Base-by-base conservation (phyloP, 2,797 vertebrate genomes). In the Pterois miles region DNA sequence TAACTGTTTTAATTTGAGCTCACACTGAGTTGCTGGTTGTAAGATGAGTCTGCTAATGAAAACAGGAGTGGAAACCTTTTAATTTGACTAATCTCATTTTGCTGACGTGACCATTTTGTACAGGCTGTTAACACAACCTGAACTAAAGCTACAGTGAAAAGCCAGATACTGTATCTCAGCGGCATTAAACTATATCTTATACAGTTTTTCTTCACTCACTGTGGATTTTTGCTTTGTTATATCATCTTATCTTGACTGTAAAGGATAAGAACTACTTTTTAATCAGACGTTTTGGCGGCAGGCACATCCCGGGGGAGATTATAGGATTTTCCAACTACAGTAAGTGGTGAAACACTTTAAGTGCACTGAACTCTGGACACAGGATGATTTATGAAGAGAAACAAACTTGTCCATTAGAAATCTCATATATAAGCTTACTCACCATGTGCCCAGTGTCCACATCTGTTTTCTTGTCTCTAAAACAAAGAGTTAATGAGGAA, bases 51-150 rank as follows among this genome's bases (percentile, higher is more conserved):
- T 70, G 57, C 38, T 76, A 2, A 70, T 62, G 56, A 43, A 65
- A 76, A 71, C 31, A 46, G 38, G 48, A 67, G 22, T 14, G 36
- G 8, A 33, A 56, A 67, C 13, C 52, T 70, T 63, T 76, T 53
- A 38, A 63, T 74, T 80, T 77, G 36, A 10, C 13, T 58, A 60
- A 79, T 74, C 69, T 71, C 23, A 48, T 78, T 78, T 67, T 38
- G 67, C 65, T 65, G 68, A 80, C 52, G 31, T 46, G 50, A 68
- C 52, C 16, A 29, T 76, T 80, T 20, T 63, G 33, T 27, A 27
- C 3, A 1, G 46, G n/a, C n/a, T 53, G 22, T 38, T 65, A 70
- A 76, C 6, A 36, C 20, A 69, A 69, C 14, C 8, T 64, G 8
- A 33, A 71, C 6, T 31, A 25, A 50, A 62, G 43, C 53, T 58